Base-by-base conservation (phyloP, 2,888 invertebrate genomes). In the Mythimna vitellina region DNA sequence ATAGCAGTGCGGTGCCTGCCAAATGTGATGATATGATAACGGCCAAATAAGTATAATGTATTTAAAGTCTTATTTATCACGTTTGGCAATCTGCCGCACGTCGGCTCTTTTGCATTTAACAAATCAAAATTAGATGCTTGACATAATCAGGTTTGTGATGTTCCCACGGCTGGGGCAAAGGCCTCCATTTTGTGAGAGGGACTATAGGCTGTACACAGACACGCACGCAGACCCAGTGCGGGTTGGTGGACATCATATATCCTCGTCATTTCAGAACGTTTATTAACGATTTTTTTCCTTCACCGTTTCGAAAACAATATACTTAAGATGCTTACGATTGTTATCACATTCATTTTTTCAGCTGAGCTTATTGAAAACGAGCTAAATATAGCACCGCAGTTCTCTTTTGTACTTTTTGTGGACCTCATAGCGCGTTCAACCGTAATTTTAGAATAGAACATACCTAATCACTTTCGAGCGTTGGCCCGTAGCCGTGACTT, bases 361-460 rank as follows among this genome's bases (percentile, higher is more conserved):
- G 20, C 8, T 17, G 8, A 22, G 42, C 54, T 73, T 63, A 77
- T 70, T 70, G 60, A 17, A 12, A 63, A 38, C 29, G 46, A 22
- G 38, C 58, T 77, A 49, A 29, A 58, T 54, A 25, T 54, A 70
- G 29, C 70, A 70, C 4, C 7, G 22, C 38, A 63, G n/a, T 63
- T 76, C 61, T 42, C 29, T 77, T 70, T 77, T 70, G 20, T n/a
- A 17, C 25, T 65, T 72, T 78, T 78, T 78, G 35, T 62, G 29
- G 56, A 65, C 61, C 76, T 76, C 68, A 63, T 63, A 82, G 71
- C 64, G 49, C 61, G 49, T 70, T 70, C 53, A 70, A 78, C 70
- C 62, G 64, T 73, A 70, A 42, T 70, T 75, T 80, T n/a, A 70
- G 54, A 78, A 76, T 70, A 56, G 56, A 76, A 80, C 63, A 68